A percentile compares a stretch with the other conserved stretches of the same genome.
Conservation (phyloP, 2,888 invertebrate genomes). For the Seladonia tumulorum region DNA sequence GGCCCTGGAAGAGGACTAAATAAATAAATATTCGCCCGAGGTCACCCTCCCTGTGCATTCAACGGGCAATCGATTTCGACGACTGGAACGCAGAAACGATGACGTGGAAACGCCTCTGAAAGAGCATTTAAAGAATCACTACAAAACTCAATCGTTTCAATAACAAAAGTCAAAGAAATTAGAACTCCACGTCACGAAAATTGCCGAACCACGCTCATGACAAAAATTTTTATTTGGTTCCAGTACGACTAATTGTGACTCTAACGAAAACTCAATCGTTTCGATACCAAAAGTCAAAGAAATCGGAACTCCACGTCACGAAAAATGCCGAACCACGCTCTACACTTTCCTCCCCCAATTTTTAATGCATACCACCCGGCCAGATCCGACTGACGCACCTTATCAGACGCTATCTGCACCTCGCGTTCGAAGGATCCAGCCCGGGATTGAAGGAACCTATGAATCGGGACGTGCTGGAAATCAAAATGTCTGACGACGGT, state of each 20-base stretch:
- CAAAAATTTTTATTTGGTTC: background rate
- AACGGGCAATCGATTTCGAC: conserved; percentile 50
- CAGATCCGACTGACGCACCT: background rate
- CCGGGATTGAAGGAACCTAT: background rate
- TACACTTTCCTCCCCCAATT: background rate
- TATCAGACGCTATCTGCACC: background rate
- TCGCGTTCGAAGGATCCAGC: background rate
- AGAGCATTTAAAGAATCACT: too few relatives aligned
- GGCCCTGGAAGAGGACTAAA: conserved; percentile 39
- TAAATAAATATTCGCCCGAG: conserved; percentile 63
- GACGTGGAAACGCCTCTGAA: background rate
- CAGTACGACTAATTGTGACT: too few relatives aligned
- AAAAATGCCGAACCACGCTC: background rate
- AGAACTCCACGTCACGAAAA: too few relatives aligned
- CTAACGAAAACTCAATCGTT: too few relatives aligned
- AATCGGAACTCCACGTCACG: background rate
- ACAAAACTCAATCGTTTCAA: too few relatives aligned
- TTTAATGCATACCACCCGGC: background rate
- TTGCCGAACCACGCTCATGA: too few relatives aligned
- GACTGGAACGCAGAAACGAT: conserved; percentile 31
- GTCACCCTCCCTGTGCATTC: background rate
- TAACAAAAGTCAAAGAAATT: too few relatives aligned
- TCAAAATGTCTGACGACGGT: conserved; percentile 76
- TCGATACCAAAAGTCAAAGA: background rate
- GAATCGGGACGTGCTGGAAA: conserved; percentile 52